Evolutionary conservation across 1,140 invertebrate species (phyloP), one percentile per base, ranked within the genome.

Genomic region (Bombus sylvicola): DNA sequence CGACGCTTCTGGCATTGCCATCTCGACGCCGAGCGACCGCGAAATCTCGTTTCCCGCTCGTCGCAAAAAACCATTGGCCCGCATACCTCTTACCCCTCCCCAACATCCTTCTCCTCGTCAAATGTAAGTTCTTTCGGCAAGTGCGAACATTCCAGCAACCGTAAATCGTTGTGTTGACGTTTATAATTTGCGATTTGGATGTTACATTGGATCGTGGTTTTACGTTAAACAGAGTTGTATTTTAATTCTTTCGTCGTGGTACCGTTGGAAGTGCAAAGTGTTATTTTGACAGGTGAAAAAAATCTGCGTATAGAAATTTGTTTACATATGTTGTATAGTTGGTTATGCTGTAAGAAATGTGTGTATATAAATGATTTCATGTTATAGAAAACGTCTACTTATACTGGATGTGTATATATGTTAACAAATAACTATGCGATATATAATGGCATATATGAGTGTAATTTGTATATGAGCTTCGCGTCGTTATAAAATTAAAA

Each of bases 21-120:
- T 84, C 83, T 84, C 83, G 76, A 84, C 83, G 83, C 83, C 82
- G 83, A 59, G 83, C 83, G 76, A 57, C 83, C 83, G 66, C 83
- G 76, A 79, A 84, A 84, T 84, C 83, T 84, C 76, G 74, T 79
- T 79, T 83, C 74, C 73, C 39, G 68, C 76, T 84, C 69, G 83
- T 84, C 53, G 12, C 75, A 53, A 47, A 71, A 79, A 84, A 79
- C 25, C 77, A 47, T 37, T 31, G n/a, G 34, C 41, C n/a, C 43
- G 18, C 62, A 13, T 10, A 39, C 28, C 53, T 43, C 71, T 12
- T 10, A 13, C 39, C 13, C 25, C 13, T 28, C 37, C 13, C 34
- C 22, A 22, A 6, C 53, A 18, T 18, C 22, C 34, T 34, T 22
- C 22, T n/a, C 25, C 28, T 6, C 8, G 13, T 43, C 41, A 28